Evolutionary conservation across 2,113 vertebrate species (phyloP).

Genomic region (Mesitornis unicolor): DNA sequence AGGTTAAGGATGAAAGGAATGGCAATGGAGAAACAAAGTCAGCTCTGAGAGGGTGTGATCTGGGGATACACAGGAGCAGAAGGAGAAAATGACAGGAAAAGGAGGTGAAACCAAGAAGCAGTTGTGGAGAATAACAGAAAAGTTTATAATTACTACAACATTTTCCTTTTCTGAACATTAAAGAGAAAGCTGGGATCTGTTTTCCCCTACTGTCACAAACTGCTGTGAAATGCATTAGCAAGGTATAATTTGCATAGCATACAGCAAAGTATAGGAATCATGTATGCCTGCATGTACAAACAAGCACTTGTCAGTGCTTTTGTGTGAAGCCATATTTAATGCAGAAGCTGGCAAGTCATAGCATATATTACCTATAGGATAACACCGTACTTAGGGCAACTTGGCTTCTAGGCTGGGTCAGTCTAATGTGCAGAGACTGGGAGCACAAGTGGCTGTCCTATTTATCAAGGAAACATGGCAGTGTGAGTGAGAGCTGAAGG

Average conservation of each 20-base stretch:
- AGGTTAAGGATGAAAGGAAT: neutral
- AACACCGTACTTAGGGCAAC: fast-evolving
- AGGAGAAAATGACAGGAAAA: neutral
- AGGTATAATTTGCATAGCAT: neutral
- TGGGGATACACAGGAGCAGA: neutral
- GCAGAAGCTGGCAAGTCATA: neutral
- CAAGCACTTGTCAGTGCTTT: neutral
- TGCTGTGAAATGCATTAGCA: neutral
- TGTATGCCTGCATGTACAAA: neutral
- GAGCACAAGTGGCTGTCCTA: neutral
- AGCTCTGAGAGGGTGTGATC: neutral
- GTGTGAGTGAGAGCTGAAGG: neutral
- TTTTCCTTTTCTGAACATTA: neutral
- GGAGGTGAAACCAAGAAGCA: neutral
- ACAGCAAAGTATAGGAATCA: neutral
- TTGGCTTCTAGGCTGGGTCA: neutral
- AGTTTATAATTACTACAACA: neutral
- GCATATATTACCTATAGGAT: neutral
- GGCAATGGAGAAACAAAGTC: neutral
- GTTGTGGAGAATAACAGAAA: neutral
- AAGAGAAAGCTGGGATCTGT: neutral
- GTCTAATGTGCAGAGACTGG: neutral
- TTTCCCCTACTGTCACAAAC: neutral
- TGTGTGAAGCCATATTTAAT: neutral
- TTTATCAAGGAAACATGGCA: neutral